phyloP scores from a whole-genome alignment of 2,113 vertebrate genomes.

The Craseonycteris thonglongyai region DNA sequence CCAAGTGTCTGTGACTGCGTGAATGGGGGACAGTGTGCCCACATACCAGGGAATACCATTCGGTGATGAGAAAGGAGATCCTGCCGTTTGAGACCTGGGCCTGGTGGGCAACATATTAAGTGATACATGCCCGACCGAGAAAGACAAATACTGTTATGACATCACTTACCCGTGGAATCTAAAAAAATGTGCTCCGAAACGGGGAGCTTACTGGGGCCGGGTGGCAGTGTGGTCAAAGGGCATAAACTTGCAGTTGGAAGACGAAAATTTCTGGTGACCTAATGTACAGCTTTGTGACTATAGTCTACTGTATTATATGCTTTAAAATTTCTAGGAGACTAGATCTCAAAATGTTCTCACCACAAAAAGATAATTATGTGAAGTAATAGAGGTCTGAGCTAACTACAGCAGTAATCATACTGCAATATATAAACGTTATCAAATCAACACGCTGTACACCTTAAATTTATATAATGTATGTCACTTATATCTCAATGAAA shows the following conservation, averaged over 20 bases:
- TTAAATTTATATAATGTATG: neutral
- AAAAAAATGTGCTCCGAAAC: too few species aligned
- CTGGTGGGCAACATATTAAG: neutral
- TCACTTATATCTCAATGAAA: neutral
- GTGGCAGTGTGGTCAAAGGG: neutral
- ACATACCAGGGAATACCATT: fast-evolving
- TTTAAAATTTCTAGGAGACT: too few species aligned
- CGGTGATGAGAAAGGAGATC: neutral
- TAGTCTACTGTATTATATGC: neutral
- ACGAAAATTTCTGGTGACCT: neutral
- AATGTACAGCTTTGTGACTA: neutral
- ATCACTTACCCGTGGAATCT: neutral
- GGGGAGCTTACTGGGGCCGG: too few species aligned
- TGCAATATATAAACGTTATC: too few species aligned
- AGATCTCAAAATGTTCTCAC: neutral
- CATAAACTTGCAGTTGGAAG: neutral
- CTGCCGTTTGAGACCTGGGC: neutral
- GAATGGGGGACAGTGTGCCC: neutral
- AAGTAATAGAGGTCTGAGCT: too few species aligned
- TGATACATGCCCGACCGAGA: neutral
- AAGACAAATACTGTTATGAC: neutral
- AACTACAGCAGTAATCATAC: neutral
- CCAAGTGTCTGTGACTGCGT: neutral
- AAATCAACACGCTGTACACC: neutral
- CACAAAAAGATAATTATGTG: neutral